A percentile compares a stretch with the other conserved stretches of the same genome.
These are phyloP conservation scores for Mythimna impura DNA, from an alignment of 2,888 invertebrate species.

Conservation along the genomic window DNA sequence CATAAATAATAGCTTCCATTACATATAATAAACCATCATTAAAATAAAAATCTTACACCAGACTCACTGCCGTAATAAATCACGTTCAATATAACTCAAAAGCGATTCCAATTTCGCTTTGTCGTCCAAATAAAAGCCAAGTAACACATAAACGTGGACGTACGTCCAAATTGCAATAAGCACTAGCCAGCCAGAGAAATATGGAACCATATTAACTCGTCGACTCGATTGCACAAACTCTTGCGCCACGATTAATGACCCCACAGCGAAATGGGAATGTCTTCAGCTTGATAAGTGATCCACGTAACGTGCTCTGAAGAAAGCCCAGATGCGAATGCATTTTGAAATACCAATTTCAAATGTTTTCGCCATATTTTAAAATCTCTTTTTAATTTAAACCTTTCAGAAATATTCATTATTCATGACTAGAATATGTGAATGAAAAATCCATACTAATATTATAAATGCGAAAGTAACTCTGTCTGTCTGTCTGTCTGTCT, in stretches of 20 bases:
- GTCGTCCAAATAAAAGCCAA: conserved; percentile 43
- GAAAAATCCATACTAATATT: conserved; percentile 3
- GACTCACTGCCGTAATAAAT: conserved; percentile 3
- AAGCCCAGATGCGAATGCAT: conserved; percentile 58
- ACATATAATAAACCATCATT: too few relatives aligned
- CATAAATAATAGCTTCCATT: too few relatives aligned
- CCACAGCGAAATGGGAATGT: conserved; percentile 60
- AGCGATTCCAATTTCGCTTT: conserved; percentile 32
- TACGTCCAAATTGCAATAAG: conserved; percentile 55
- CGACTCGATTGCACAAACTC: conserved; percentile 59
- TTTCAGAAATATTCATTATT: conserved; percentile 56
- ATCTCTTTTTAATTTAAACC: conserved; percentile 49
- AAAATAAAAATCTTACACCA: too few relatives aligned
- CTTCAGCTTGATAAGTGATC: conserved; percentile 65
- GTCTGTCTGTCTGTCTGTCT: too few relatives aligned
- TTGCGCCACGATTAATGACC: conserved; percentile 63
- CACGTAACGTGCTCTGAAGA: conserved; percentile 53
- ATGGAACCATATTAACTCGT: conserved; percentile 63
- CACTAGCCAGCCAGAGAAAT: conserved; percentile 51
- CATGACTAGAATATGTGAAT: conserved; percentile 40
- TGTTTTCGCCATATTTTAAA: conserved; percentile 47
- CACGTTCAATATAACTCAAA: conserved; percentile 30
- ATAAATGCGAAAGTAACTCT: too few relatives aligned
- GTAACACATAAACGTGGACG: conserved; percentile 45
- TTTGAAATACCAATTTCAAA: conserved; percentile 51